Conservation (phyloP, 2,888 invertebrate genomes). For the Mythimna impura region DNA sequence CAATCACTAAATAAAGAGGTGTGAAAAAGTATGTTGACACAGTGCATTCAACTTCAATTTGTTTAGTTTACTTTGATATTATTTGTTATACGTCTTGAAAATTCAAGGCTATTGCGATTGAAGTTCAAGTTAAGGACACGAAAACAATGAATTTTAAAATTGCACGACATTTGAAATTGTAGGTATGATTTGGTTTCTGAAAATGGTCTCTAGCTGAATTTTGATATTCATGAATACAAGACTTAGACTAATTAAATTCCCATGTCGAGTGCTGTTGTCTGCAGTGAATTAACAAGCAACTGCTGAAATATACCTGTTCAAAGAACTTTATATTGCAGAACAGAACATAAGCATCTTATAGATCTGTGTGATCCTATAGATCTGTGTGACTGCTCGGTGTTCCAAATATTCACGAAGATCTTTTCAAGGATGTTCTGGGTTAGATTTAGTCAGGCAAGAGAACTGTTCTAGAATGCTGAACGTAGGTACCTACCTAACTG, state of each 20-base stretch:
- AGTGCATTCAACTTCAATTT: constrained; percentile 56
- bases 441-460: neutral
- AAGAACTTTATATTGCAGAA: neutral
- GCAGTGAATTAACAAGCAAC: constrained; percentile 23
- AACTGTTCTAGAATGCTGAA: constrained; percentile 6
- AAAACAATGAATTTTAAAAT: constrained; percentile 6
- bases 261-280: constrained; percentile 22
- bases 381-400: neutral
- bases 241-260: constrained; percentile 43
- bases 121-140: constrained; percentile 29
- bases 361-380: neutral
- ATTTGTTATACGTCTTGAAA: neutral
- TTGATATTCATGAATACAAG: constrained; percentile 17
- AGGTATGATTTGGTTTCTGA: neutral
- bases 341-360: neutral
- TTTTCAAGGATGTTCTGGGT: neutral
- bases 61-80: constrained; percentile 34
- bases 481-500: neutral
- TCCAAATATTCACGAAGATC: constrained; percentile 13
- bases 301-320: constrained; percentile 19
- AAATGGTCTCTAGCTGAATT: neutral
- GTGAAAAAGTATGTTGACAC: constrained; percentile 57
- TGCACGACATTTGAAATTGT: neutral
- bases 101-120: constrained; percentile 31
- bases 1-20: constrained; percentile 50